Evolutionary conservation across 2,113 vertebrate species (phyloP), one percentile per base, ranked within the genome.

Genomic region (Tautogolabrus adspersus): DNA sequence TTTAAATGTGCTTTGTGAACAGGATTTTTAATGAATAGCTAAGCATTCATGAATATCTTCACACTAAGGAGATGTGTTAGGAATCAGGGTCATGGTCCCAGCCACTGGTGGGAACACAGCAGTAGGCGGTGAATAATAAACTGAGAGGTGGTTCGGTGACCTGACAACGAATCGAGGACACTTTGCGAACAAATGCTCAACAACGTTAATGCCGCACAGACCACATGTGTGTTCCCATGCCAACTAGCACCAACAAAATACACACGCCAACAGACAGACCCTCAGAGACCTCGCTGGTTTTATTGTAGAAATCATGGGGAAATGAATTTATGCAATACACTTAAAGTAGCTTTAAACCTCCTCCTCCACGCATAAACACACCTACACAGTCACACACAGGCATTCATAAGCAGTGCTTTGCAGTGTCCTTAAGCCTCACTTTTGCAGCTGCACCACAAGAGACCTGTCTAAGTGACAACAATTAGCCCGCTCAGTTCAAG

Each of bases 401-500:
- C 59, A 47, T 40, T 76, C 16, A 47, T 21, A 26, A 71, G 64
- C 59, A 10, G 66, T n/a, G 9, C 38, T 65, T 51, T 64, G 62
- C 38, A 19, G 66, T 59, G 49, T 79, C 71, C 66, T 76, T 77
- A 64, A 77, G 82, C 84, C 81, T 62, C 19, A 5, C 58, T 80
- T 60, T 67, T 81, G 66, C 60, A 81, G 81, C 78, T 85, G 72
- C 66, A 65, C 72, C 86, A 76, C 90, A 70, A 86, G 88, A 90
- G 85, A 85, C 78, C 79, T 73, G 79, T 85, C 77, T 86, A 84
- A 86, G 72, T 91, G 92, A 88, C 87, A 86, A 91, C 90, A 93
- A 93, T 94, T 93, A 93, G 88, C 89, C 87, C 3, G 71, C 89
- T 91, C 79, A 78, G 86, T 93, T 94, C 85, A 91, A 84, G 79